Percentiles rank a stretch among this genome's conserved stretches.
Evolutionary conservation across 2,113 vertebrate species (phyloP).

Genomic region (Scytalopus superciliaris): DNA sequence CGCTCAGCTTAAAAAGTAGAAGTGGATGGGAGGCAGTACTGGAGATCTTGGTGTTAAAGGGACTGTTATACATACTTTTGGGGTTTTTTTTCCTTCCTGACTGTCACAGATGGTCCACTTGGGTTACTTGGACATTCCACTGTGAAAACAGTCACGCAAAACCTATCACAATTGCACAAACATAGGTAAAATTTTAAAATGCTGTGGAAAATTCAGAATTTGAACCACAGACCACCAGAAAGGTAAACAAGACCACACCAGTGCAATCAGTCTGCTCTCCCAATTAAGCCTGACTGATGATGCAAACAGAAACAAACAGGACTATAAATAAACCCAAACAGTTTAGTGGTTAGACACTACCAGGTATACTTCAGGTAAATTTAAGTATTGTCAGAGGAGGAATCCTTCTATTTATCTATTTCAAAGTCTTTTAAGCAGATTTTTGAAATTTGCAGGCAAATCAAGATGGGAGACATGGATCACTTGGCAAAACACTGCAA

Average conservation of each 20-base stretch:
- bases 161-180: not conserved
- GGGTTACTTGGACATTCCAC: not conserved
- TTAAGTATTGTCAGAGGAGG: not conserved
- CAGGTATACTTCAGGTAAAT: not conserved
- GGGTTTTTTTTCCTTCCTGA: not conserved
- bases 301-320: not conserved
- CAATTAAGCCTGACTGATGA: not conserved
- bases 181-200: not conserved
- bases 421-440: not conserved
- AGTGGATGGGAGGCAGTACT: not conserved
- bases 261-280: not conserved
- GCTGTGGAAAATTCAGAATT: not conserved
- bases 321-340: not conserved
- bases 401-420: not conserved
- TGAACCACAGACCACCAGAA: not conserved
- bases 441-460: not conserved
- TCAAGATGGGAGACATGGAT: not conserved
- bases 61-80: not conserved
- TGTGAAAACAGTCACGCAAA: not conserved
- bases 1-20: not conserved
- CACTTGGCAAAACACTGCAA: not conserved
- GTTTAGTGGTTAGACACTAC: not conserved
- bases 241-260: not conserved
- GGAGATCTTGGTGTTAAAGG: not conserved
- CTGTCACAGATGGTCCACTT: not conserved